Evolutionary conservation across 1,140 invertebrate genomes (phyloP), one percentile per base, ranked within the genome.

Genomic region (Lasioglossum albipes): DNA sequence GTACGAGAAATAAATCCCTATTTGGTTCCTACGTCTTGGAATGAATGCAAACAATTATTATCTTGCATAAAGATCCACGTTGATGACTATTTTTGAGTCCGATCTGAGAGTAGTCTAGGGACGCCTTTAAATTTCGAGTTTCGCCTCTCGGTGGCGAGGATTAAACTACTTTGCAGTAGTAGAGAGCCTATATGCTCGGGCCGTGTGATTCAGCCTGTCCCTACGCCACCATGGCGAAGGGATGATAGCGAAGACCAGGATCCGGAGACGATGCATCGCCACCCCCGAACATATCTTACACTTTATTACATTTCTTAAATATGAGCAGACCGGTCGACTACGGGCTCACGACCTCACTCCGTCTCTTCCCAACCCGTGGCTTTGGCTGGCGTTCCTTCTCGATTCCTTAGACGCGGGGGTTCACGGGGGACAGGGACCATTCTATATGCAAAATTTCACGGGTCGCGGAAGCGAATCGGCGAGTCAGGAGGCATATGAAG

Each of bases 271-370:
- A 84, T 83, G 84, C 84, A 87, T 87, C 83, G 75, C 71, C 52
- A 64, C 18, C 52, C 66, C 79, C 52, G 72, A 62, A 83, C 86
- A 85, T 90, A 90, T 91, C 86, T 88, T 88, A 89, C 89, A 89
- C 83, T 87, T 89, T 91, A 90, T 91, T 90, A 90, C 86, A 81
- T 89, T 90, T 89, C 87, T 89, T 89, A 89, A 89, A 90, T 89
- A 89, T 88, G 78, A 89, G 81, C 79, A 82, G 81, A 36, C 62
- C 57, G 67, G 75, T 72, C 57, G 57, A 66, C 64, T 64, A 71
- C 62, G 41, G 79, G 75, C 65, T 27, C 70, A 45, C 54, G 36
- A 65, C 16, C 16, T n/a, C 61, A 57, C 16, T 36, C 41, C 31
- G 10, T 22, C 52, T 9, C 36, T 13, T 16, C 36, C 7, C 22